Evolutionary conservation across 1,140 invertebrate species (phyloP), one percentile per base, ranked within the genome.

Genomic region (Apocrypta bakeri): DNA sequence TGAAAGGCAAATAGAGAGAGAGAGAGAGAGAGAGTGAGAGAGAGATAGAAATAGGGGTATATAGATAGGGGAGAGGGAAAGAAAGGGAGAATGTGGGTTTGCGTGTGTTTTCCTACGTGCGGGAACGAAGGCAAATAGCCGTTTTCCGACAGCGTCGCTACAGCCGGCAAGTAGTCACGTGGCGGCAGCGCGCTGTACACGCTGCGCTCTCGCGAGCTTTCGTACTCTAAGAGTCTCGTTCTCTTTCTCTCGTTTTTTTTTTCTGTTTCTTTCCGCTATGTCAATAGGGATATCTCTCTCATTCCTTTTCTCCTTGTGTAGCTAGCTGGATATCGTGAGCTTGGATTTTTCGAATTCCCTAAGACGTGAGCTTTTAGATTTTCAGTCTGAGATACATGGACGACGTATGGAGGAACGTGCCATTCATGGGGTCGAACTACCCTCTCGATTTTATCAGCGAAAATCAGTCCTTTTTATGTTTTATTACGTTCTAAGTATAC

Each of bases 101-200:
- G 48, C 48, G 42, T 17, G 42, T 14, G 14, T 1, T 48, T 1
- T 0, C 12, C 12, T 48, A 48, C 42, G 48, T 56, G 48, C 48
- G 48, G 48, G 48, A 56, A 56, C 21, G 48, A 56, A 56, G 48
- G 48, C 48, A 56, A 56, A 56, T n/a, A 56, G 48, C 48, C 42
- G 66, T 69, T 48, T 66, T 25, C 29, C 82, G 75, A 71, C 80
- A 69, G 73, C 84, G 77, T 83, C 74, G 77, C 75, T 64, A 81
- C 66, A 78, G 48, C 48, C 17, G 27, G 29, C 29, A 79, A 82
- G 12, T 79, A 85, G 85, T 86, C 77, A 82, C 79, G 84, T 82
- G 81, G 81, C 40, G 25, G 48, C 29, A 42, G 48, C 29, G n/a
- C 64, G 48, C 29, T 40, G 48, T n/a, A 25, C 64, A 71, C 81